These are phyloP conservation scores for Phocoena phocoena DNA, from an alignment of 2,113 vertebrate genomes.

Conservation along the genomic window DNA sequence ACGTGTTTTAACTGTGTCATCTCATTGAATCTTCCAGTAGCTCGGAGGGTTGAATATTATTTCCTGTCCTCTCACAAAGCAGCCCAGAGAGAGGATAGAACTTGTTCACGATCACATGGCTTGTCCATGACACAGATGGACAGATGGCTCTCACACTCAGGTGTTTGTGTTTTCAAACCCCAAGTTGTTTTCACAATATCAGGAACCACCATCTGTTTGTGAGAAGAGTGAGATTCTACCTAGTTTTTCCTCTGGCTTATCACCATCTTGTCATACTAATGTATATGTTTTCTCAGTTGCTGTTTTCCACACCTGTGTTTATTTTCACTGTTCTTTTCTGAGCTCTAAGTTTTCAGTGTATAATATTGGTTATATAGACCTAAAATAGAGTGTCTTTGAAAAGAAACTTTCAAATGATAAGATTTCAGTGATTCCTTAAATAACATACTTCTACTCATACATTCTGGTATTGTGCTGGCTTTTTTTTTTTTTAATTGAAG, in stretches of 20 bases:
- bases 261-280: not conserved
- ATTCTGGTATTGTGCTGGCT: not conserved
- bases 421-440: not conserved
- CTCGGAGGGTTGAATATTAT: not conserved
- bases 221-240: not conserved
- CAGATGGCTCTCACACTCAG: not conserved
- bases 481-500: not conserved
- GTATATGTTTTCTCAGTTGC: not conserved
- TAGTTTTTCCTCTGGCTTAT: not conserved
- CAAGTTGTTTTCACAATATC: not conserved
- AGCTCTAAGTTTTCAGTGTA: not conserved
- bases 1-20: not conserved
- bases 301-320: not conserved
- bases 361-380: not conserved
- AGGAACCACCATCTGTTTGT: not conserved
- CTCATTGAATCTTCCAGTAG: not conserved
- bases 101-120: not conserved
- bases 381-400: not conserved
- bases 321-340: not conserved
- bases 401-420: not conserved
- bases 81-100: not conserved
- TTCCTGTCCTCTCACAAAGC: not conserved
- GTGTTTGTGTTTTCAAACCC: not conserved
- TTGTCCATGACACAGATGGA: not conserved
- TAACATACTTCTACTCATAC: fast-evolving